Evolutionary conservation across 2,113 vertebrate species (phyloP), one percentile per base, ranked within the genome.

Genomic region (Formicarius rufipectus): DNA sequence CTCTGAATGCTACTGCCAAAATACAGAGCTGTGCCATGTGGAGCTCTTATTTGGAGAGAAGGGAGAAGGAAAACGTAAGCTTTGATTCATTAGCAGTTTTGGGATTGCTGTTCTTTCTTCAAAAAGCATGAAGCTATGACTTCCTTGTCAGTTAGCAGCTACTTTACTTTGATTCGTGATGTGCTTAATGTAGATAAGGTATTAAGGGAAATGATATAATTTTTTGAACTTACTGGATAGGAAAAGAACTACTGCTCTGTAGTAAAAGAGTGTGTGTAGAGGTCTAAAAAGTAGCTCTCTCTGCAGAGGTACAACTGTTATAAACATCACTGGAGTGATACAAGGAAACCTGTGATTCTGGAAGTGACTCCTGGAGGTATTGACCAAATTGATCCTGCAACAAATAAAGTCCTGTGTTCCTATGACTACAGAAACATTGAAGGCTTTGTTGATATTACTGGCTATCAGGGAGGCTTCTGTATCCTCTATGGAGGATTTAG

Each of bases 361-460:
- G 99, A 99, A 98, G 99, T 99, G 92, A 99, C 99, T 39, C 99
- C 99, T 56, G 99, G 99, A 77, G 99, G 99, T 89, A 98, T 99
- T 96, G 99, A 99, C 97, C 99, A 99, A 94, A 99, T 99, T 55
- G 98, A 99, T 96, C 98, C 99, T 69, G 97, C 98, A 85, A 99
- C 98, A 79, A 99, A 99, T 97, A 97, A 98, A 90, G 97, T 99
- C 85, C 97, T 99, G n/a, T 99, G 99, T 86, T 99, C 99, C 72
- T 99, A 99, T 77, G 99, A 99, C 97, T 99, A 99, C 90, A 99
- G 99, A 93, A 99, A 99, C 33, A 98, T 99, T n/a, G 99, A 99
- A 98, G 99, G 99, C 53, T 99, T 99, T 95, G 98, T 98, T 22
- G 99, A 99, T 97, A 96, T 99, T 52, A 97, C 98, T 25, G 99